Evolutionary conservation across 2,113 vertebrate genomes (phyloP), one percentile per base, ranked within the genome.

Genomic region (Pygoscelis antarcticus): DNA sequence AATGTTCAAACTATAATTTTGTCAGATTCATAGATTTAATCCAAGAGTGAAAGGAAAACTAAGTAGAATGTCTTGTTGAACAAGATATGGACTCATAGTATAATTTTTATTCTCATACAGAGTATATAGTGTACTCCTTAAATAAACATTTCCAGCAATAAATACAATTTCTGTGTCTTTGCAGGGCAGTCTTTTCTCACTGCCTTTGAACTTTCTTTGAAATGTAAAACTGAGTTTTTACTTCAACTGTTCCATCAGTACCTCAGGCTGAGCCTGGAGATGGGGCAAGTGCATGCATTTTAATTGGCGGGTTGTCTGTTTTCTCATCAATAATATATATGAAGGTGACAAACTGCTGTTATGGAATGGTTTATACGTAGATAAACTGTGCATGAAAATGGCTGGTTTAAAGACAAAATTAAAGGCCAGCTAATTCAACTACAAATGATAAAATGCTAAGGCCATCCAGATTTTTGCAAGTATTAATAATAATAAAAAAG

Each of bases 201-300:
- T 72, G 79, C 19, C 72, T 95, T 95, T 97, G 77, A 93, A 84
- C 81, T 87, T 75, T 36, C 89, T 97, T 97, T 97, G 94, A 96
- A 96, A 91, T 96, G 90, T 89, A 96, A 87, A 96, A 74, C 40
- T 27, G 60, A 87, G 52, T 84, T 95, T 96, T 96, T 46, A 26
- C 77, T 89, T 92, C 7, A 54, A 1, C 80, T 84, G 40, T 79
- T 91, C 62, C 19, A 46, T 84, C 80, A 26, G 5, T 82, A 87
- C 80, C 89, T 95, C 47, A 51, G 96, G 91, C 83, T 90, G 65
- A 92, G 86, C 89, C 89, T 72, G 70, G 49, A 94, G 81, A 82
- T 76, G 62, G 74, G 78, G 54, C 80, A 54, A 92, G 44, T 12
- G 49, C 21, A 27, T 17, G 60, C 51, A 58, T 90, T 77, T 89